Evolutionary conservation across 2,113 vertebrate genomes (phyloP), one percentile per base, ranked within the genome.

Genomic region (Sardina pilchardus): DNA sequence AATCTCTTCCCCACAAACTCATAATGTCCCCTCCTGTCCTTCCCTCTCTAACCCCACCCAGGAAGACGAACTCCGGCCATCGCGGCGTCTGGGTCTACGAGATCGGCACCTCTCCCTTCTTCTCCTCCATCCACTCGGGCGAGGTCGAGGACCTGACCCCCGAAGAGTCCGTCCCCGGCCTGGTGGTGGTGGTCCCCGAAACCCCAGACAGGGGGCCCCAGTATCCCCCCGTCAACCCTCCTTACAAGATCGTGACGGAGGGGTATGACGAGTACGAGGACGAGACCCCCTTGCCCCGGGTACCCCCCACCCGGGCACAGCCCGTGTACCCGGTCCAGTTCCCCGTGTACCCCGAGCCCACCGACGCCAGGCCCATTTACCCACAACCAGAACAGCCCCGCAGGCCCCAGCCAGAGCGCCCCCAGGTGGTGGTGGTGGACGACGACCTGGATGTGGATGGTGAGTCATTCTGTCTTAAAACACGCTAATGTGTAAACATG

Each of bases 51-150:
- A 4, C 39, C 19, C 47, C 56, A 71, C 17, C 48, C 48, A 98
- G 97, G 94, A 91, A 94, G 89, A 98, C 97, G 86, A 99, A 99
- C 93, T 94, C 96, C 10, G 98, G 98, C 83, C 88, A 90, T 85
- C 94, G 87, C 19, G 98, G 98, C 0, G 84, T 97, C 44, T 99
- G 97, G 97, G 97, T 98, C 75, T 99, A 97, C 0, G 96, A 98
- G 91, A 96, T 98, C 0, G 97, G 98, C 39, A 96, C 96, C 0
- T 94, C 94, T 0, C 94, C 95, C 56, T 93, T 94, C 30, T 94
- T 95, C 83, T 88, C 63, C 1, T 2, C 17, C 82, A 90, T 95
- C 42, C 84, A 48, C 6, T 83, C 93, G 0, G 94, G 94, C 50
- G 81, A 53, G 24, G 89, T 78, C 92, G 96, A 24, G 96, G 96